phyloP scores from a whole-genome alignment of 2,888 invertebrate species.

The Tetanocera ferruginea region DNA sequence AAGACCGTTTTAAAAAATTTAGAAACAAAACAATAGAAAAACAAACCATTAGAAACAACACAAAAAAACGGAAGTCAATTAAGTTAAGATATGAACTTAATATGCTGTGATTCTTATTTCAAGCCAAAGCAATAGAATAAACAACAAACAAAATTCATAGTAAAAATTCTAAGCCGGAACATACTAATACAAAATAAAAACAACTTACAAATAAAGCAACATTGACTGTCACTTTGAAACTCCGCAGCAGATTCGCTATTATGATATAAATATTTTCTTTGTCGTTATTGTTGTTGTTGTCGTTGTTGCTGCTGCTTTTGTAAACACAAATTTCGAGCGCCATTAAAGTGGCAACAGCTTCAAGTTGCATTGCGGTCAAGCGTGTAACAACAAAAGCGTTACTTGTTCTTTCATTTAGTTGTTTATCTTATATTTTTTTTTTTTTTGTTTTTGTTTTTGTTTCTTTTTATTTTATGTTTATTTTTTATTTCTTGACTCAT shows the following conservation, averaged over 20 bases:
- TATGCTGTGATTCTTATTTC: background rate
- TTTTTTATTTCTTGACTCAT: no score
- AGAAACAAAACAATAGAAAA: background rate
- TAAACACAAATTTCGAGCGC: background rate
- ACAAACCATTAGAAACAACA: background rate
- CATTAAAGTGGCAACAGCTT: constrained; percentile 14
- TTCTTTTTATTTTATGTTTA: no score
- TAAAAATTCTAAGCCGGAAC: no score
- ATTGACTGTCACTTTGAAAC: no score
- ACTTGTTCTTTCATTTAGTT: background rate
- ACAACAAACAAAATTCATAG: no score
- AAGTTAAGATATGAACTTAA: background rate
- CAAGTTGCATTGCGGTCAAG: constrained; percentile 5
- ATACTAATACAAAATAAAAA: background rate
- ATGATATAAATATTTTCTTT: background rate
- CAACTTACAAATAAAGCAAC: no score
- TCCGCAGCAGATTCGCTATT: no score
- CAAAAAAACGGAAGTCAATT: background rate
- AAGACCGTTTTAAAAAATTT: no score
- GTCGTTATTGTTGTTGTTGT: background rate
- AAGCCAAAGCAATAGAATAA: background rate
- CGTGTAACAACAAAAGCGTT: constrained; percentile 4
- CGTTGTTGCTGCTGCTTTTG: background rate
- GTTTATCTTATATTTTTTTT: background rate
- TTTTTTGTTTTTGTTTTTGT: no score